These are phyloP conservation scores for Neoarius graeffei DNA, from an alignment of 2,113 vertebrate species.

Conservation along the genomic window DNA sequence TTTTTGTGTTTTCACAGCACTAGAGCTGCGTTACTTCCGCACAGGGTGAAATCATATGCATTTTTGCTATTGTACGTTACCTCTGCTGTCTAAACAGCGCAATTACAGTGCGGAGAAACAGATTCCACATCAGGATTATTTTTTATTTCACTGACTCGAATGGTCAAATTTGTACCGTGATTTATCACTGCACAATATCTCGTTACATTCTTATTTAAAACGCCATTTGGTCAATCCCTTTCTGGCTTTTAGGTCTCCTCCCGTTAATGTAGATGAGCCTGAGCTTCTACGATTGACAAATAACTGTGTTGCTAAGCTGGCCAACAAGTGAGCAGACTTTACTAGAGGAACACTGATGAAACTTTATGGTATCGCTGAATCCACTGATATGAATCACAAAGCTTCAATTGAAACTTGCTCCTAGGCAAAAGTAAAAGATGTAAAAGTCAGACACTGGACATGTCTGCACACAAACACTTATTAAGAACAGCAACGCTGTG, in stretches of 20 bases:
- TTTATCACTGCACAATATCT: no score
- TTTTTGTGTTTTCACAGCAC: no score
- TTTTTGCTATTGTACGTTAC: no score
- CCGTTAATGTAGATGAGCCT: neutral
- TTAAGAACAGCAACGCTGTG: constrained; percentile 16
- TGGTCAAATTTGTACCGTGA: no score
- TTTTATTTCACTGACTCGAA: no score
- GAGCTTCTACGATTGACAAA: neutral
- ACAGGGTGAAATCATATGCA: no score
- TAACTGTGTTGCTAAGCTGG: neutral
- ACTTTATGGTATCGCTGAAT: neutral
- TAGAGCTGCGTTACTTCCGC: no score
- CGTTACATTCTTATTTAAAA: no score
- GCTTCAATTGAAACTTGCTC: neutral
- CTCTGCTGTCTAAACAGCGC: no score
- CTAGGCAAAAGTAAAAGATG: neutral
- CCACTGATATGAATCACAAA: neutral
- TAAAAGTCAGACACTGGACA: neutral
- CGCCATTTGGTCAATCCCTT: neutral
- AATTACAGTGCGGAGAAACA: no score
- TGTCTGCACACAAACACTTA: neutral
- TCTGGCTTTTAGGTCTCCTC: neutral
- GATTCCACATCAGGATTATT: no score
- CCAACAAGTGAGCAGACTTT: neutral
- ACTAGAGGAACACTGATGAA: neutral